Percentiles rank a stretch among this genome's conserved stretches.
phyloP scores from a whole-genome alignment of 2,797 vertebrate genomes.

The Poeciliopsis turneri region DNA sequence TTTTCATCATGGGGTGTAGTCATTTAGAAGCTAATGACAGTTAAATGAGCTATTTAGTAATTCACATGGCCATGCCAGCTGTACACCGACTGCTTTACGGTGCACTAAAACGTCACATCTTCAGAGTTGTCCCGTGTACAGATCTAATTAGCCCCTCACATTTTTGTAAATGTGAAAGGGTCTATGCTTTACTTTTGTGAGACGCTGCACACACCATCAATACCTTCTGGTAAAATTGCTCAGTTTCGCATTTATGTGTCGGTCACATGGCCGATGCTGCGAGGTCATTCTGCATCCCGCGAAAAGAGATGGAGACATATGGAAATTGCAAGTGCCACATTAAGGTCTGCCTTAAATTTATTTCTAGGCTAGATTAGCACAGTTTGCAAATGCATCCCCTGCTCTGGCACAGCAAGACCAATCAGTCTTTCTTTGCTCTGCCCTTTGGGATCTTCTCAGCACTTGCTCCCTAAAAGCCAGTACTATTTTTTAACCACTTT shows the following conservation, averaged over 20 bases:
- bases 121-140: neutral
- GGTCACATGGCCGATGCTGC: constrained; percentile 2
- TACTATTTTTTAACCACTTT: constrained; percentile 22
- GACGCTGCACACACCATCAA: neutral
- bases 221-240: neutral
- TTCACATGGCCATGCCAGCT: neutral
- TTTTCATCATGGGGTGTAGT: neutral
- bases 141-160: neutral
- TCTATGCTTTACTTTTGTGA: neutral
- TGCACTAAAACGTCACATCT: neutral
- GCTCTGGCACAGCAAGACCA: constrained; percentile 4
- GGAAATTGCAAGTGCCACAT: neutral
- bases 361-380: constrained; percentile 7
- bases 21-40: neutral
- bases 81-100: neutral
- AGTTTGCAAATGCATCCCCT: constrained; percentile 6
- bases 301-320: neutral
- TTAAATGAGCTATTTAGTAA: neutral
- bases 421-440: constrained; percentile 6
- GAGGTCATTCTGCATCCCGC: neutral
- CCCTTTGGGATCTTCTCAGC: constrained; percentile 24
- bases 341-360: neutral
- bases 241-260: neutral
- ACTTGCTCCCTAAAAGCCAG: constrained; percentile 24
- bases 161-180: too few species aligned